Evolutionary conservation across 2,113 vertebrate species (phyloP), one percentile per base, ranked within the genome.

Genomic region (Chitala chitala): DNA sequence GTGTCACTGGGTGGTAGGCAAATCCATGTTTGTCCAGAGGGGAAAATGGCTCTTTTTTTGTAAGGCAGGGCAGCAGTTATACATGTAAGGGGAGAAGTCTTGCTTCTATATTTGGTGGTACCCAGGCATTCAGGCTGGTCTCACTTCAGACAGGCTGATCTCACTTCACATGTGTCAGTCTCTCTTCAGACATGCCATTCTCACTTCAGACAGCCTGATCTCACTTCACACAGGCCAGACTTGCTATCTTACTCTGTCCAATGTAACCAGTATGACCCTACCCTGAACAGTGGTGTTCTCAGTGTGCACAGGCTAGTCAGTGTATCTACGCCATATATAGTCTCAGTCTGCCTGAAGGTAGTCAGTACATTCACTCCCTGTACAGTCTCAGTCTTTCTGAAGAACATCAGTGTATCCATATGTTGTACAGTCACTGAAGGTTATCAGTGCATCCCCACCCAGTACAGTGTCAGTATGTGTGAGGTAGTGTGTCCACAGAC

Each of bases 81-180:
- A 50, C 33, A n/a, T 56, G 71, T 78, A 75, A 55, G 64, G 51
- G 69, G 53, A 20, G 33, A 44, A 53, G 38, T 69, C 76, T 50
- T 72, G 61, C 77, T 70, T 69, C 66, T 78, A 78, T 74, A 69
- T 59, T 68, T 53, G 13, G 51, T 13, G 1, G 31, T 31, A 33
- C 20, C 31, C 33, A 26, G 63, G 38, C 2, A 8, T n/a, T n/a
- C n/a, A n/a, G n/a, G n/a, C n/a, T n/a, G n/a, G n/a, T n/a, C n/a
- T n/a, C n/a, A n/a, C n/a, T n/a, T n/a, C n/a, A n/a, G n/a, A n/a
- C n/a, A n/a, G n/a, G n/a, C n/a, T n/a, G n/a, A n/a, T n/a, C n/a
- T n/a, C n/a, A n/a, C n/a, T n/a, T n/a, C n/a, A n/a, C n/a, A n/a
- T n/a, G n/a, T n/a, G n/a, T n/a, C n/a, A n/a, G n/a, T n/a, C n/a